Evolutionary conservation across 30 jellyfish, hydroid and myxozoan species (phyloP), one percentile per base, ranked within the genome.

Genomic region (Chrysaora quinquecirrha): DNA sequence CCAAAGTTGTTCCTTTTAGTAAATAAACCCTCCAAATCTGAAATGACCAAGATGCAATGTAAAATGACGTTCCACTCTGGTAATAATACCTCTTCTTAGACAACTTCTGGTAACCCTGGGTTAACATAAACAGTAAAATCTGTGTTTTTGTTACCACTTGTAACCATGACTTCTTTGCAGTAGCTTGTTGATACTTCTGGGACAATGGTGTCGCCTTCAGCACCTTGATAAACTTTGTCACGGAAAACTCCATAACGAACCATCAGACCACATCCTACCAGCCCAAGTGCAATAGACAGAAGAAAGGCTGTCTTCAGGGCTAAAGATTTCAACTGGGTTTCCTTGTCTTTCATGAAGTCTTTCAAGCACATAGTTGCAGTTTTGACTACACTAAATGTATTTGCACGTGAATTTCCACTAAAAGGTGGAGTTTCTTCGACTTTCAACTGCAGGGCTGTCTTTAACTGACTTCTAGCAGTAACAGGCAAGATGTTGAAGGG

Each of bases 1-100:
- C 82, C 38, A 85, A 77, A 12, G 24, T 31, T 18, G 98, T 64
- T 12, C 93, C 98, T 79, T 91, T 75, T 38, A 91, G 71, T 19
- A 91, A 62, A 64, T 73, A 34, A 22, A 85, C 43, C 22, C 79
- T 80, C 98, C 98, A 91, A 64, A 68, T 75, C 61, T 91, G 96
- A 63, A 68, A 91, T 43, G 98, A 30, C 98, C 98, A 91, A 2
- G 98, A 91, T 3, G 94, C 73, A 82, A 91, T 84, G 76, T 50
- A 72, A 69, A 91, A 91, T 2, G 75, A 23, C 35, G 34, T 75
- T 0, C 92, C 96, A 34, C 50, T 72, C 19, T 6, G 7, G 35
- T 84, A 84, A 61, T 23, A 78, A 30, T 47, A 18, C 24, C 80
- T 84, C 48, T 84, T 66, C 48, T 78, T 16, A 7, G 95, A 84